phyloP scores from a whole-genome alignment of 1,140 invertebrate species.

The Rhynchophorus ferrugineus region DNA sequence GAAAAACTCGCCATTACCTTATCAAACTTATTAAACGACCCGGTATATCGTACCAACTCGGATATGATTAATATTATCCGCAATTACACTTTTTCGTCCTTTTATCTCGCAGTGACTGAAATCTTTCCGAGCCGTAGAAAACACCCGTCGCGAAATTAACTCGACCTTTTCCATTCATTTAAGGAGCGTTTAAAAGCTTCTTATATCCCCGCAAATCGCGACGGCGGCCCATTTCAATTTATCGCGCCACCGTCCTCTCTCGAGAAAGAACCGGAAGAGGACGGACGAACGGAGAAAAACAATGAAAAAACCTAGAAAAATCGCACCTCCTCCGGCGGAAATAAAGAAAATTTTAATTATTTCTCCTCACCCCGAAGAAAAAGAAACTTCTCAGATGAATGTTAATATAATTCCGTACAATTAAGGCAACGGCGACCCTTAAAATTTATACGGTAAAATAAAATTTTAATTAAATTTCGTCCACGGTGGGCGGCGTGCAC shows the following conservation, averaged over 20 bases:
- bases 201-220: conserved; percentile 13
- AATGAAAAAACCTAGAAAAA: conserved; percentile 17
- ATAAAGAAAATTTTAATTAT: conserved; percentile 17
- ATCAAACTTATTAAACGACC: no score
- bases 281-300: no score
- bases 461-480: conserved; percentile 34
- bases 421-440: conserved; percentile 16
- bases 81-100: no score
- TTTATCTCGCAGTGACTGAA: no score
- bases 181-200: conserved; percentile 17
- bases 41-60: no score
- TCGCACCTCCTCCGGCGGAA: neutral
- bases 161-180: conserved; percentile 11
- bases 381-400: conserved; percentile 23
- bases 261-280: conserved; percentile 12
- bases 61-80: no score
- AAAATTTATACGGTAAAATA: conserved; percentile 27
- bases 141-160: conserved; percentile 7
- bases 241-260: conserved; percentile 13
- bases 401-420: conserved; percentile 32
- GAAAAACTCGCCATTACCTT: no score
- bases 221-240: conserved; percentile 17
- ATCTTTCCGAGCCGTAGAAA: no score
- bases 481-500: neutral
- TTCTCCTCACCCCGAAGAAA: conserved; percentile 5